Conservation (phyloP, 2,888 invertebrate genomes). For the Ceratothoa steindachneri region DNA sequence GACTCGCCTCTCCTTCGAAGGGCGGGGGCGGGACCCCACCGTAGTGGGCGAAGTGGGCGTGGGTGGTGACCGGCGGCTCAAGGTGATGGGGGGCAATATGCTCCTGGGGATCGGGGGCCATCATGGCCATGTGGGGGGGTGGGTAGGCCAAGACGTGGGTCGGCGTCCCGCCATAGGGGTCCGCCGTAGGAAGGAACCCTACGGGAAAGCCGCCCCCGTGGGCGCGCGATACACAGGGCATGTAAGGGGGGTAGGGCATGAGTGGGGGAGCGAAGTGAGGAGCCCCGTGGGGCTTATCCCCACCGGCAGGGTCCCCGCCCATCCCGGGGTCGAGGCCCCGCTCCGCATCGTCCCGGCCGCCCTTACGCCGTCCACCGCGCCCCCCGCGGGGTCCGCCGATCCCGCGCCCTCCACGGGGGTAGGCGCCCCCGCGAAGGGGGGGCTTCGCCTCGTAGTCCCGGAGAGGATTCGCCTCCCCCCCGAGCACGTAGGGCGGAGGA, state of each 20-base stretch:
- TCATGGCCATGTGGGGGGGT: neutral
- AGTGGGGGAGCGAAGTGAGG: neutral
- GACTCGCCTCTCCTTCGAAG: no score
- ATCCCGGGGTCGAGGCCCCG: no score
- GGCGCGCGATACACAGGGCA: constrained; percentile 1
- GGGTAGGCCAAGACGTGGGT: neutral
- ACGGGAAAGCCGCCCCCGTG: no score
- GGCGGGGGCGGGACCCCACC: no score
- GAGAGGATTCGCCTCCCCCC: no score
- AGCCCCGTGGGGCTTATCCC: constrained; percentile 17
- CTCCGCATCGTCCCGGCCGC: constrained; percentile 23
- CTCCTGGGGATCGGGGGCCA: neutral
- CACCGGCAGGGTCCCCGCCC: no score
- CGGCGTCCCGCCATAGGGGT: neutral
- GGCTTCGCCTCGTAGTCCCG: no score
- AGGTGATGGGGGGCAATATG: no score
- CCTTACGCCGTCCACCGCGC: constrained; percentile 20
- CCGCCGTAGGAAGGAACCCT: no score
- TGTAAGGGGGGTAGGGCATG: neutral
- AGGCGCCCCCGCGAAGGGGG: neutral
- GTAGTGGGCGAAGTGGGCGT: no score
- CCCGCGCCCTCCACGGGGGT: neutral
- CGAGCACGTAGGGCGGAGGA: no score
- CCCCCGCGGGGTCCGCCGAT: constrained; percentile 13
- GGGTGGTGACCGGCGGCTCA: no score